Evolutionary conservation across 2,888 invertebrate species (phyloP).

Genomic region (Eurois occulta): DNA sequence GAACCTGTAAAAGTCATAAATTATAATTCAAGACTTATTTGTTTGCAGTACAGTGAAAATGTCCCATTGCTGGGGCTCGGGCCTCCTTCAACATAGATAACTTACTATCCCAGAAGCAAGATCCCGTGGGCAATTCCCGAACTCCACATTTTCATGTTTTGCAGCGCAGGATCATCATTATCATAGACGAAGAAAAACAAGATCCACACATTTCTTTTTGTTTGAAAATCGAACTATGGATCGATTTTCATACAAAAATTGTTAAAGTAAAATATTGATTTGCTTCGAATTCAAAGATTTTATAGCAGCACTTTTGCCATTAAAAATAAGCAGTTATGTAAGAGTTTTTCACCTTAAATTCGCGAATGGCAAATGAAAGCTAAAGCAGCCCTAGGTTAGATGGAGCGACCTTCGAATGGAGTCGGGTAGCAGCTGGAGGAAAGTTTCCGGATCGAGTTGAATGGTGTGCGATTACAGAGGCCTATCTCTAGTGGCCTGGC

Average conservation of each 20-base stretch:
- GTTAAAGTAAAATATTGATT: neutral
- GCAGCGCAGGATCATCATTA: neutral
- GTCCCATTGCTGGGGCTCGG: neutral
- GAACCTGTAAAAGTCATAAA: conserved; percentile 73
- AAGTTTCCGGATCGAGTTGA: neutral
- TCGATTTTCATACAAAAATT: neutral
- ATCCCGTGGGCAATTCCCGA: too few relatives aligned
- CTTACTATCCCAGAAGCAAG: too few relatives aligned
- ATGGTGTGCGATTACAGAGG: neutral
- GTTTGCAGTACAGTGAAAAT: neutral
- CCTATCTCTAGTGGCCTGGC: too few relatives aligned
- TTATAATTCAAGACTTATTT: neutral
- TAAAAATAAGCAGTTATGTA: neutral
- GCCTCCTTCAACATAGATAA: neutral
- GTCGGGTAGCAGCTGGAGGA: neutral
- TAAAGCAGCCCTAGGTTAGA: neutral
- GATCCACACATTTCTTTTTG: too few relatives aligned
- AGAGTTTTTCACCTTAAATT: neutral
- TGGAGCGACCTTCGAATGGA: neutral
- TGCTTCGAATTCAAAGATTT: neutral
- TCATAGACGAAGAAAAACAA: neutral
- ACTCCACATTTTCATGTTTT: neutral
- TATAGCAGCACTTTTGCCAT: neutral
- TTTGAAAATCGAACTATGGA: neutral
- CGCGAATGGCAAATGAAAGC: neutral